phyloP scores from a whole-genome alignment of 2,888 invertebrate species.

The Scaptomyza flava region DNA sequence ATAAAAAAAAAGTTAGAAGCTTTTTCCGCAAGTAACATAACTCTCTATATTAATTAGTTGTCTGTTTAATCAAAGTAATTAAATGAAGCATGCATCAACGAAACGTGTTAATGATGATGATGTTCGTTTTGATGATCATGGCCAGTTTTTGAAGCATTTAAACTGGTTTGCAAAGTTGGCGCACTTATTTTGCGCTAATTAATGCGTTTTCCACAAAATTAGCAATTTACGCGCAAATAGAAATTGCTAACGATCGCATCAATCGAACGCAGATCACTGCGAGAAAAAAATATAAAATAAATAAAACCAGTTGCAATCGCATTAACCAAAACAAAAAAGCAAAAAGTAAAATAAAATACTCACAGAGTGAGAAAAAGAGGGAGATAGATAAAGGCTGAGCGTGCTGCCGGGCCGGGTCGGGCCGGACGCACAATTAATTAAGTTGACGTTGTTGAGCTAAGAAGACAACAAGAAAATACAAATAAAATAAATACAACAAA shows the following conservation, averaged over 20 bases:
- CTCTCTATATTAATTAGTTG: constrained; percentile 8
- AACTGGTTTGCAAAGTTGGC: constrained; percentile 36
- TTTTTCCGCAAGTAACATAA: too few species aligned
- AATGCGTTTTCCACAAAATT: constrained; percentile 80
- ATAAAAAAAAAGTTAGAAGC: too few species aligned
- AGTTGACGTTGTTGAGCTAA: constrained; percentile 53
- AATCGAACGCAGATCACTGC: constrained; percentile 24
- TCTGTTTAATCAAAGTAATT: constrained; percentile 12
- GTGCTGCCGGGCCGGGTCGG: constrained; percentile 37
- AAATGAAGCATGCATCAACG: constrained; percentile 19
- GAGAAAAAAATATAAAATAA: background rate
- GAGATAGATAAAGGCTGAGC: constrained; percentile 24
- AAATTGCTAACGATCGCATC: constrained; percentile 56
- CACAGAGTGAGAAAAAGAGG: background rate
- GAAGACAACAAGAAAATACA: background rate
- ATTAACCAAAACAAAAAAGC: constrained; percentile 37
- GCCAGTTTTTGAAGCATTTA: background rate
- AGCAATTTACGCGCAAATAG: constrained; percentile 77
- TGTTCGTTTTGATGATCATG: constrained; percentile 41
- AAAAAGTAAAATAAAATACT: too few species aligned
- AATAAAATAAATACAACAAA: background rate
- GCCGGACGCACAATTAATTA: constrained; percentile 70
- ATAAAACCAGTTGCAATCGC: constrained; percentile 50
- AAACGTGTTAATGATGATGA: constrained; percentile 46
- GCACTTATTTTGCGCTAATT: constrained; percentile 74